Conservation (phyloP, 1,140 invertebrate species). For the Venustaconcha ellipsiformis region DNA sequence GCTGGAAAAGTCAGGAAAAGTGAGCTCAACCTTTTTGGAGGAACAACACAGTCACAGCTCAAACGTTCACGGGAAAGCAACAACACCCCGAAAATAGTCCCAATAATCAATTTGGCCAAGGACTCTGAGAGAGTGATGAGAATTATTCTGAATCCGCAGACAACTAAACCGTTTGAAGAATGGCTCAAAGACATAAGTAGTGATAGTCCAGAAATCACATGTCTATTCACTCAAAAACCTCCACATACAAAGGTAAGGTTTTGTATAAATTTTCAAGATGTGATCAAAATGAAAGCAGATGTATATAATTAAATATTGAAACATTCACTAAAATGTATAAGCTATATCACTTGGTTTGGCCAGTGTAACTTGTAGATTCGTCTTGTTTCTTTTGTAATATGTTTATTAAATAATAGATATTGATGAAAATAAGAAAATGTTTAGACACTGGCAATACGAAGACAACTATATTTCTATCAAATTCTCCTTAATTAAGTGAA, state of each 20-base stretch:
- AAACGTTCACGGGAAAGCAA: conserved; percentile 13
- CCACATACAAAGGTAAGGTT: conserved; percentile 56
- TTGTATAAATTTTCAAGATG: no score
- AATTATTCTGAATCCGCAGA: conserved; percentile 85
- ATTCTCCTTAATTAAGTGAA: no score
- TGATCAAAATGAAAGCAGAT: no score
- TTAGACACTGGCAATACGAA: no score
- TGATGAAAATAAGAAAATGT: no score
- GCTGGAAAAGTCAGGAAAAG: conserved; percentile 38
- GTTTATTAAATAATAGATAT: no score
- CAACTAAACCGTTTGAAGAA: conserved; percentile 93
- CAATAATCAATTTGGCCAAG: conserved; percentile 57
- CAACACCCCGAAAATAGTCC: conserved; percentile 50
- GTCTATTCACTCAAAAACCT: conserved; percentile 52
- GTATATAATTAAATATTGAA: no score
- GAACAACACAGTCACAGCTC: conserved; percentile 5
- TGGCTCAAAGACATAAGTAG: conserved; percentile 74
- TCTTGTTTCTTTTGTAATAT: no score
- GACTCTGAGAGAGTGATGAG: conserved; percentile 49
- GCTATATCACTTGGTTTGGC: no score
- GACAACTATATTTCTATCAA: no score
- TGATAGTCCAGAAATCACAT: conserved; percentile 46
- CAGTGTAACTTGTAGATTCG: no score
- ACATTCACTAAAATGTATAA: no score
- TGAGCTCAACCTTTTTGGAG: conserved; percentile 42